Evolutionary conservation across 2,888 invertebrate genomes (phyloP), one percentile per base, ranked within the genome.

Genomic region (Eristalis tenax): DNA sequence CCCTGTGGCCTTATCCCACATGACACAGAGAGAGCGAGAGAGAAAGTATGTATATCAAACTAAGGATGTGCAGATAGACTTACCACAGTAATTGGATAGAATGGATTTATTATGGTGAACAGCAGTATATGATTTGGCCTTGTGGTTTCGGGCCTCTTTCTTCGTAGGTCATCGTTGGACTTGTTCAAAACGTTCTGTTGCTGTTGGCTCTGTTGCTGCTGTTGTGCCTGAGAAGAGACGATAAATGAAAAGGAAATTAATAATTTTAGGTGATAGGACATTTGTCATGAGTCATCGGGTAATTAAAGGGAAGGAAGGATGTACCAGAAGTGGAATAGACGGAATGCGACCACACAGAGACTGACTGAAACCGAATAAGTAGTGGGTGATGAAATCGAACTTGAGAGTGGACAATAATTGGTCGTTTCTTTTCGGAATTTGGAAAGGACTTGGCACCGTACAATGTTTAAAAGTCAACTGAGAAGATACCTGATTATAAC

Each of bases 71-170:
- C 6, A 57, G 63, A 28, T 23, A 89, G 90, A 97, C 98, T 97
- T 94, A 99, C 99, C 96, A 99, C 99, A 94, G 99, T 99, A 94
- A 99, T 99, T 87, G 99, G 99, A 94, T 99, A 99, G 93, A 98
- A 97, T 88, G 99, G 99, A 94, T 99, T 99, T 93, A 99, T 96
- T 93, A 99, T 97, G 92, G 99, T 99, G 94, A 99, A 98, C 90
- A 99, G 96, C 91, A 99, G 94, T 91, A 99, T 98, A 94, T 99
- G 98, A 95, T 99, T 99, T 91, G 98, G 97, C 92, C 97, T 96
- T 90, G 97, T 96, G 89, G 97, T 96, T 92, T 96, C 96, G 91
- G 96, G 95, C 93, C 97, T 94, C 93, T 96, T 96, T 92, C 96
- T 94, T 91, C 96, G 94, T 90, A 96, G 95, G 93, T 96, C 96